Evolutionary conservation across 2,113 vertebrate species (phyloP).

Genomic region (Albula goreensis): DNA sequence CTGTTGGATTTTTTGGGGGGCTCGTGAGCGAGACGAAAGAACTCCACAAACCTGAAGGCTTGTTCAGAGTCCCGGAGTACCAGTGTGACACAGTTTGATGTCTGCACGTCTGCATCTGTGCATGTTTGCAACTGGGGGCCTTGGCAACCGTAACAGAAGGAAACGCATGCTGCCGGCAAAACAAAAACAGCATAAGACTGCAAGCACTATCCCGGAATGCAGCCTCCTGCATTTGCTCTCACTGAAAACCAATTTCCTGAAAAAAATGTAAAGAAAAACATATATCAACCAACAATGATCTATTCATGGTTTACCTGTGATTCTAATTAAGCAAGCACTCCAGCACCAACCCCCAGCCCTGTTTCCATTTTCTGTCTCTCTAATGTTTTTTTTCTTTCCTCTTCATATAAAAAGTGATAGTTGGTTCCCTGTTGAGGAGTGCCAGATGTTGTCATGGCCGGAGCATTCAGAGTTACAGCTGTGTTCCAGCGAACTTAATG

Average conservation of each 20-base stretch:
- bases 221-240: conserved; percentile 51
- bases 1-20: not conserved
- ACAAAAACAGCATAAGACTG: conserved; percentile 39
- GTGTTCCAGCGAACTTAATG: conserved; percentile 23
- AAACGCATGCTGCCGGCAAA: conserved; percentile 48
- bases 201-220: conserved; percentile 38
- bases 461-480: conserved; percentile 17
- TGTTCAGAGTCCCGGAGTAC: not conserved
- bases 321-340: conserved; percentile 49
- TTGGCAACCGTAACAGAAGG: conserved; percentile 46
- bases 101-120: not conserved
- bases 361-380: not conserved
- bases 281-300: not conserved
- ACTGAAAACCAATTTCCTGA: not conserved
- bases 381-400: not conserved
- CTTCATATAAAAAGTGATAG: not conserved
- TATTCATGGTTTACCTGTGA: conserved; percentile 41
- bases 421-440: not conserved
- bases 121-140: conserved; percentile 30
- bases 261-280: not conserved
- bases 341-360: conserved; percentile 28
- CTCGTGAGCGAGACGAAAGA: not conserved
- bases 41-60: conserved; percentile 9
- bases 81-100: conserved; percentile 1
- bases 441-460: conserved; percentile 30